These are phyloP conservation scores for Acanthiza pusilla DNA, from an alignment of 2,797 vertebrate genomes.

Conservation along the genomic window DNA sequence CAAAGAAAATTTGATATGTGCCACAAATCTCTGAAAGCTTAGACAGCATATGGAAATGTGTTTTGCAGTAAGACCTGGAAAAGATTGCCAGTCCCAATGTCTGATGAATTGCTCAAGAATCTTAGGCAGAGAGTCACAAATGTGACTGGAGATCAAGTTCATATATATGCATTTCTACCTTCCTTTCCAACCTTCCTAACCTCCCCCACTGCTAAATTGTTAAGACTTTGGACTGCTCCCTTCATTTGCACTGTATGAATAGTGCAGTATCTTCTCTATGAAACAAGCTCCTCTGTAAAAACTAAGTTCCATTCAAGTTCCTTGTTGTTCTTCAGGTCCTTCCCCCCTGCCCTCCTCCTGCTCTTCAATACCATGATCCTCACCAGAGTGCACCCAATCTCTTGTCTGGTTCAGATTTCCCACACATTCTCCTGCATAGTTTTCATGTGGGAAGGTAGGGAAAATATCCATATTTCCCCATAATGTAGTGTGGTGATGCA, in stretches of 20 bases:
- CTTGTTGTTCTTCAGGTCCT: background rate
- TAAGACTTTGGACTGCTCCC: background rate
- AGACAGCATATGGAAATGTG: background rate
- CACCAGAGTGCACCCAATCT: background rate
- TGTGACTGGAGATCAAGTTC: background rate
- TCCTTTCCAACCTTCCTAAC: background rate
- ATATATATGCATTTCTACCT: background rate
- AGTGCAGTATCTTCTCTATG: background rate
- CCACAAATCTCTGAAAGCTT: background rate
- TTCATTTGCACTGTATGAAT: background rate
- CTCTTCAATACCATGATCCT: background rate
- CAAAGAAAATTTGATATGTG: background rate
- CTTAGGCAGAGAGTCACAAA: background rate
- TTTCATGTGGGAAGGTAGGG: background rate
- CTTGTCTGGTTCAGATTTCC: background rate
- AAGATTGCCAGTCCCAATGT: background rate
- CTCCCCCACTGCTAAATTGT: background rate
- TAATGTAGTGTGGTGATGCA: background rate
- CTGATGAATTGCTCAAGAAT: background rate
- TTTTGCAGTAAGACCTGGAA: background rate
- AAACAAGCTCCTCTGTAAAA: background rate
- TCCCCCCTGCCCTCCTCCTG: background rate
- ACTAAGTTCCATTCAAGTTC: background rate
- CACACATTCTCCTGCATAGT: background rate
- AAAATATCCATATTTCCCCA: rapidly evolving